Base-by-base conservation (phyloP, 1,140 invertebrate genomes). In the Tribolium madens region DNA sequence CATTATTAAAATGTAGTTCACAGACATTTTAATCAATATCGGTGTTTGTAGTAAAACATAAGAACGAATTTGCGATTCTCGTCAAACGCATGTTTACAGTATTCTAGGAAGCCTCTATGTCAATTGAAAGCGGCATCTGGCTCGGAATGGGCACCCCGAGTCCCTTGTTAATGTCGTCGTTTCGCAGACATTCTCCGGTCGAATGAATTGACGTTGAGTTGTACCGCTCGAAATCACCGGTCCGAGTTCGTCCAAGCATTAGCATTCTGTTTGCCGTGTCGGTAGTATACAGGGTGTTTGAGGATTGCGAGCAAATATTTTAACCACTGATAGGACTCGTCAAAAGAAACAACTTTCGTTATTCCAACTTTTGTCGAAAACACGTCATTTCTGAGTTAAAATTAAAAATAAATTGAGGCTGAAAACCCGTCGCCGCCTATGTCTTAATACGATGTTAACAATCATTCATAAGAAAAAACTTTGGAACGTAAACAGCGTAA, bases 141-240 rank as follows among this genome's bases (percentile, higher is more conserved):
- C 57, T 64, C 57, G 26, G 26, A 64, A 64, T 64, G 57, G 57
- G 57, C 57, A 64, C 57, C 57, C 57, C n/a, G 57, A 31, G 57
- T 64, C 57, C 57, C 57, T 64, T 64, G 57, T 64, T 64, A 64
- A 64, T 64, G 57, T 64, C 57, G 57, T 64, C 57, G 57, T 64
- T 64, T 64, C 26, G 57, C 57, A 64, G 57, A 64, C 57, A 64
- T 64, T 64, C 57, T 64, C 26, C 57, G 57, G 57, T 64, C 57
- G 57, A 64, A 64, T 26, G 57, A 64, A 64, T 64, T 64, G 57
- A 64, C 57, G 57, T 64, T 33, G 57, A 64, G 57, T 64, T 64
- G 21, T 64, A 33, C 57, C 26, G 57, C 57, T 64, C 57, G 26
- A 64, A 64, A 64, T 64, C 57, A 64, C 57, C 57, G 26, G 26